Conservation (phyloP, 2,797 vertebrate species). For the Alectoris magna region DNA sequence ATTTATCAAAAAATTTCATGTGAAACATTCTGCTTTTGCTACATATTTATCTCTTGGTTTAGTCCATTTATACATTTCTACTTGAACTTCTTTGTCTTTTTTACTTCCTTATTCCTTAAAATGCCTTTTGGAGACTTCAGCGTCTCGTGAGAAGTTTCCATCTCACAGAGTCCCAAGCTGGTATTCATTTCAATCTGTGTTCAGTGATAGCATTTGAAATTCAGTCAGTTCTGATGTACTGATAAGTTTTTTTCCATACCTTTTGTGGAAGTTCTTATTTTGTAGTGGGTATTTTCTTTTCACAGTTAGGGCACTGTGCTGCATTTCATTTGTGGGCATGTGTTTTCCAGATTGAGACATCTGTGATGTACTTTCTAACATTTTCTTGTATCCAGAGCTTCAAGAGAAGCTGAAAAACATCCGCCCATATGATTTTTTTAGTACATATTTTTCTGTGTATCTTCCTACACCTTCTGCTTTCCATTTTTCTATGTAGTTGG, state of each 20-base stretch:
- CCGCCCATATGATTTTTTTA: not conserved
- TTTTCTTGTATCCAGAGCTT: not conserved
- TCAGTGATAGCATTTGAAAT: not conserved
- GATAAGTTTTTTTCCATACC: not conserved
- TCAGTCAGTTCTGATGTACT: not conserved
- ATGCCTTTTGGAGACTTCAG: not conserved
- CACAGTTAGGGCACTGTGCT: not conserved
- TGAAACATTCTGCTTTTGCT: not conserved
- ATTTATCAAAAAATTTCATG: not conserved
- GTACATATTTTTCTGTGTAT: not conserved
- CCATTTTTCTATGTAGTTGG: not conserved
- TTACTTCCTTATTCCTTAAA: rapidly evolving
- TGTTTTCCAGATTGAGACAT: not conserved
- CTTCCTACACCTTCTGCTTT: not conserved
- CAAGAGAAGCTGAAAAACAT: not conserved
- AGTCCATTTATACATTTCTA: not conserved
- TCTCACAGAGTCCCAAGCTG: not conserved
- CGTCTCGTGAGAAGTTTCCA: not conserved
- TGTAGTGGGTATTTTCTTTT: not conserved
- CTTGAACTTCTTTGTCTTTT: not conserved
- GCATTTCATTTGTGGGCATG: not conserved
- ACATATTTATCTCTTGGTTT: not conserved
- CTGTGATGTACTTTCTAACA: not conserved
- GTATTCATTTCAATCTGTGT: not conserved
- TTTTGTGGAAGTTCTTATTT: not conserved